phyloP scores from a whole-genome alignment of 1,140 invertebrate genomes.

The Linepithema humile region DNA sequence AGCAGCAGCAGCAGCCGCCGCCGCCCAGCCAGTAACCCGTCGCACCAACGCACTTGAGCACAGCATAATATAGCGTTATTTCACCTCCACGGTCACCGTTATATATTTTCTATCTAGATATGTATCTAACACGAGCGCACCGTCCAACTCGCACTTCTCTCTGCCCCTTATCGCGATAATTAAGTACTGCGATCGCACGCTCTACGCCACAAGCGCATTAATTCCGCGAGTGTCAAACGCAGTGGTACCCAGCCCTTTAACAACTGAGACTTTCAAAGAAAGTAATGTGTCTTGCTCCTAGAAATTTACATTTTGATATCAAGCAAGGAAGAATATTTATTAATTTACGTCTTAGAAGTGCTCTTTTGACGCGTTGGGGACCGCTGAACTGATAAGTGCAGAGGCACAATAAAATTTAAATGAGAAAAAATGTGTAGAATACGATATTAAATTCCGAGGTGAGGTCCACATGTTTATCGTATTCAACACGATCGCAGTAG shows the following conservation, averaged over 20 bases:
- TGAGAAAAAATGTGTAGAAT: not conserved
- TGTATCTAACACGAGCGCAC: conserved; percentile 63
- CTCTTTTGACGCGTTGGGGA: not conserved
- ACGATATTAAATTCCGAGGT: conserved; percentile 1
- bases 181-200: conserved; percentile 53
- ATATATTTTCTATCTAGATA: conserved; percentile 66
- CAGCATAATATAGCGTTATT: conserved; percentile 67
- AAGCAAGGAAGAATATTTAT: not conserved
- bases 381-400: not conserved
- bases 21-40: conserved; percentile 62
- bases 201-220: conserved; percentile 22
- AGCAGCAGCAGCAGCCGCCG: conserved; percentile 59
- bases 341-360: not conserved
- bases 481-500: conserved; percentile 63
- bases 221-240: conserved; percentile 32
- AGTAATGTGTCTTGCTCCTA: not conserved
- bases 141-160: conserved; percentile 58
- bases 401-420: not conserved
- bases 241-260: not conserved
- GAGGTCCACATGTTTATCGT: conserved; percentile 6
- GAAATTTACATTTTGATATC: not conserved
- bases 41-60: conserved; percentile 73
- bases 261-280: not conserved
- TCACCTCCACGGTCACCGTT: conserved; percentile 49
- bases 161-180: conserved; percentile 46